These are phyloP conservation scores for Metopolophium dirhodum DNA, from an alignment of 1,140 invertebrate species.

Conservation along the genomic window DNA sequence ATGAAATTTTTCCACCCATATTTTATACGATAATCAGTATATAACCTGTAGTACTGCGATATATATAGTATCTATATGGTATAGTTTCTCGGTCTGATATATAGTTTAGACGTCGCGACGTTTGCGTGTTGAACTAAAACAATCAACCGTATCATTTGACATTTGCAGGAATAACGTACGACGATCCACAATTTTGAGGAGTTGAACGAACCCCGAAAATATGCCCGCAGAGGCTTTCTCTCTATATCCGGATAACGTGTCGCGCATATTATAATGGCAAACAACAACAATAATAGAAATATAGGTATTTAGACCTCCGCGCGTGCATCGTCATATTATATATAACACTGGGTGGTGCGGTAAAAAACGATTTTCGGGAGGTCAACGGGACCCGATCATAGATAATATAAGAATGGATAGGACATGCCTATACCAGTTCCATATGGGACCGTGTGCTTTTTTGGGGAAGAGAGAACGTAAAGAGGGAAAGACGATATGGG, in stretches of 20 bases:
- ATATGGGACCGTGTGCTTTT: no score
- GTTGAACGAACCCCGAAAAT: slow-evolving; percentile 7
- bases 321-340: no score
- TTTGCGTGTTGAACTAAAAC: not conserved
- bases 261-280: not conserved
- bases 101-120: not conserved
- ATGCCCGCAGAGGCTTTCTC: not conserved
- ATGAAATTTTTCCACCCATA: no score
- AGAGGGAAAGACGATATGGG: no score
- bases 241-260: not conserved
- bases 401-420: no score
- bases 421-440: no score
- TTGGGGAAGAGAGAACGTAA: no score
- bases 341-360: no score
- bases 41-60: no score
- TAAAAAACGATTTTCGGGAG: not conserved
- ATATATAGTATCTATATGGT: no score
- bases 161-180: not conserved
- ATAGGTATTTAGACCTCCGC: not conserved
- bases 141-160: not conserved
- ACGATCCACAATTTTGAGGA: not conserved
- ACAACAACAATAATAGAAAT: not conserved
- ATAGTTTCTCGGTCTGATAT: not conserved
- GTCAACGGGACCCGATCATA: not conserved
- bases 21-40: no score